Percentiles rank a stretch among this genome's conserved stretches.
phyloP scores from a whole-genome alignment of 2,797 vertebrate species.

The Semaprochilodus insignis region DNA sequence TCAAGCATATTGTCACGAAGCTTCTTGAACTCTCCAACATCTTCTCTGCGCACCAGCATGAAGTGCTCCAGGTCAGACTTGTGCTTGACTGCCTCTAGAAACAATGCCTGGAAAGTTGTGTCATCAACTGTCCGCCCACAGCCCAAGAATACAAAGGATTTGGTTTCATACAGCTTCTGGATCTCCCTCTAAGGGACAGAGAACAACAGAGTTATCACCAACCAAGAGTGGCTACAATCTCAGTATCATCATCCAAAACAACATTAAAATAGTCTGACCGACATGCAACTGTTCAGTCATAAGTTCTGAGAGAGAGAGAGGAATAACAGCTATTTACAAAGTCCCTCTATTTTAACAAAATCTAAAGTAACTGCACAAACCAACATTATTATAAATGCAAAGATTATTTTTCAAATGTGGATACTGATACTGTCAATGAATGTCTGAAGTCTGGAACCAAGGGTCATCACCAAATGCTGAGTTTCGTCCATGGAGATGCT shows the following conservation, averaged over 20 bases:
- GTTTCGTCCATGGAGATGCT: too few species aligned
- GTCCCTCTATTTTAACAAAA: too few species aligned
- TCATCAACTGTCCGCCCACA: slow-evolving; percentile 96
- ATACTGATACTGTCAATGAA: too few species aligned
- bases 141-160: slow-evolving; percentile 94
- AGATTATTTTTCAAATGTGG: too few species aligned
- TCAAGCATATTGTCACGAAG: slow-evolving; percentile 97
- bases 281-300: too few species aligned
- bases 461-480: too few species aligned
- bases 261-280: not conserved
- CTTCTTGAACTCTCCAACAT: slow-evolving; percentile 95
- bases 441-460: too few species aligned
- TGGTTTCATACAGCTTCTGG: slow-evolving; percentile 96
- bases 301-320: too few species aligned
- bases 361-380: too few species aligned
- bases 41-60: slow-evolving; percentile 94
- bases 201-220: not conserved
- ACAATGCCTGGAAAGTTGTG: slow-evolving; percentile 96
- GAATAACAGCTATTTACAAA: too few species aligned
- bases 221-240: not conserved
- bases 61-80: slow-evolving; percentile 96
- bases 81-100: slow-evolving; percentile 94
- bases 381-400: too few species aligned
- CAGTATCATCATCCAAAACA: not conserved
- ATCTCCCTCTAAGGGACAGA: slow-evolving; percentile 86